Conservation (phyloP, 2,797 vertebrate species). For the Ctenochaetus hawaiiensis region DNA sequence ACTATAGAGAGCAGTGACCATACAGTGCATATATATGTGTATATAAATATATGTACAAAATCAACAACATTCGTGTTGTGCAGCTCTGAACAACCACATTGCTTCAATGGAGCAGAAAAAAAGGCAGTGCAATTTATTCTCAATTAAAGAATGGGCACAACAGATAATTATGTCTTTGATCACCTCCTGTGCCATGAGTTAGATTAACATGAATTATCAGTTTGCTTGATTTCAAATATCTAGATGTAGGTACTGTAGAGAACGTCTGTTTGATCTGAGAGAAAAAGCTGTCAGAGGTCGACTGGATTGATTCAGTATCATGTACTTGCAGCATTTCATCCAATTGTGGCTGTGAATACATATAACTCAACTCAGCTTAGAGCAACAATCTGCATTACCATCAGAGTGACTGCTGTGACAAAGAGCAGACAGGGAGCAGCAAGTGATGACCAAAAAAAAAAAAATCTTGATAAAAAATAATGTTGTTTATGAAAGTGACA, state of each 20-base stretch:
- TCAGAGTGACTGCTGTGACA: slow-evolving; percentile 9
- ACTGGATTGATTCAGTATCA: slow-evolving; percentile 7
- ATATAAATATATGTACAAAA: too few relatives aligned
- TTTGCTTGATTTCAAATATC: background rate
- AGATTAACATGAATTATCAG: background rate
- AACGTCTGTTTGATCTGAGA: background rate
- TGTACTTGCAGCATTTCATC: slow-evolving; percentile 1
- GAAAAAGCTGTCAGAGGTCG: background rate
- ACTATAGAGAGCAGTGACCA: too few relatives aligned
- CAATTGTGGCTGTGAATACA: background rate
- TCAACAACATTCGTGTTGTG: too few relatives aligned
- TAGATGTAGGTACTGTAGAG: background rate
- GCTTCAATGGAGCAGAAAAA: too few relatives aligned
- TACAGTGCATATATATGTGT: too few relatives aligned
- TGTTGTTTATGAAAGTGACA: background rate
- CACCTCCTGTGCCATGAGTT: background rate
- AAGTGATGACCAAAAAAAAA: background rate
- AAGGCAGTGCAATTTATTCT: too few relatives aligned
- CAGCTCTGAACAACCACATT: too few relatives aligned
- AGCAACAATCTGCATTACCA: background rate
- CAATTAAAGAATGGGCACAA: too few relatives aligned
- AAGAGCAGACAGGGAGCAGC: background rate
- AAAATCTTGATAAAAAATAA: background rate
- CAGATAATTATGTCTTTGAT: background rate
- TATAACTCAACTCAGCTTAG: slow-evolving; percentile 7